Base-by-base conservation (phyloP, 1,140 invertebrate genomes). In the Drosophila orosa region DNA sequence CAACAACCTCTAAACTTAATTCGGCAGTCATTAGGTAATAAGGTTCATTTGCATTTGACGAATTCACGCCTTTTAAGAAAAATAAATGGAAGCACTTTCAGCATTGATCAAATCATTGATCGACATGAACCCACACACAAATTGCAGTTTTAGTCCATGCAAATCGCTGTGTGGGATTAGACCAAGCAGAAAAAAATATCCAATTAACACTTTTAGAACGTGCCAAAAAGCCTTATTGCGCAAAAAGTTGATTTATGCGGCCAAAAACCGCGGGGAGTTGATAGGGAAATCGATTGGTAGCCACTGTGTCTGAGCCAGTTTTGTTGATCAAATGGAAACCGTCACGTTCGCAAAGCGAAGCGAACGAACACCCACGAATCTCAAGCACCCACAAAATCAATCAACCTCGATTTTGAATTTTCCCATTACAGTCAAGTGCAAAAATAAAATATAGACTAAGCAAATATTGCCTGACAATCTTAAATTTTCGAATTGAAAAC, bases 151-250 rank as follows among this genome's bases (percentile, higher is more conserved):
- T 8, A 9, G 45, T 27, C 7, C 27, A 68, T 68, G 37, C 61
- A 57, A 74, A 52, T 74, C 50, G 33, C 24, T 35, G 37, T 75
- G 65, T 71, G 65, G 67, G 67, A 19, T 27, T 57, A 10, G 25
- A 29, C 17, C 25, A 45, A 7, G 12, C 40, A 42, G 13, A 2
- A 45, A 40, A 60, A 54, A 39, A 74, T 56, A 59, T 57, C 57
- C 66, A 84, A 84, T 85, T 84, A 84, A 80, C 81, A 78, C 81
- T 61, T 71, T 74, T 63, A 73, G 73, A 84, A 76, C 80, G 76
- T 76, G 80, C 76, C 76, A 84, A 71, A 71, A 68, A 52, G 66
- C 37, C 68, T 73, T 81, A 67, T 81, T 81, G 74, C 78, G 78
- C 79, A 81, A 77, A 52, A 76, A 29, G n/a, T 68, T 84, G 76